These are phyloP conservation scores for Diloba caeruleocephala DNA, from an alignment of 2,888 invertebrate species.

Conservation along the genomic window DNA sequence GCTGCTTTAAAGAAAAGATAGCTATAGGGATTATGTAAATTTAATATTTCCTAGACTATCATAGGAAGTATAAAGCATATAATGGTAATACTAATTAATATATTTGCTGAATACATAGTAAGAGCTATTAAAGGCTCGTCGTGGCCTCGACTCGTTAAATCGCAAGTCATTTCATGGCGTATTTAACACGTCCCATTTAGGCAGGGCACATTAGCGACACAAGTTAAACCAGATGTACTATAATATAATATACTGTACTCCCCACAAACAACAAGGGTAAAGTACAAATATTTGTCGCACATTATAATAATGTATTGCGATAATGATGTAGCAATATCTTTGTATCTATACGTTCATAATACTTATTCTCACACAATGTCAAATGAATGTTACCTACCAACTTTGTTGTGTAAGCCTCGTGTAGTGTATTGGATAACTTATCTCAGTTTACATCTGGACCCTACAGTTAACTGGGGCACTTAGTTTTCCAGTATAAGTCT, in stretches of 20 bases:
- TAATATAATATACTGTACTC: slow-evolving; percentile 19
- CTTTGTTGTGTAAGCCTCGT: too few species aligned
- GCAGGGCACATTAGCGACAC: slow-evolving; percentile 12
- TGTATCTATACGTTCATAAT: background rate
- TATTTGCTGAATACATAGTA: slow-evolving; percentile 3
- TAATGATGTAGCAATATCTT: slow-evolving; percentile 36
- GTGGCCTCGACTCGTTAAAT: slow-evolving; percentile 13
- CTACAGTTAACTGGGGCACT: too few species aligned
- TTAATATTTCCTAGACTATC: too few species aligned
- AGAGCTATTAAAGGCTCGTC: background rate
- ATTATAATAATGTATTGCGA: slow-evolving; percentile 29
- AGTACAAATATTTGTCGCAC: slow-evolving; percentile 43
- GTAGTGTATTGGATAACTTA: too few species aligned
- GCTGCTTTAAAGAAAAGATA: too few species aligned
- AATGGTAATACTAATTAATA: too few species aligned
- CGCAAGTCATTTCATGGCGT: slow-evolving; percentile 45
- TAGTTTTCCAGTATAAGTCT: too few species aligned
- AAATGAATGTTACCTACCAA: too few species aligned
- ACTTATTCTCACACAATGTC: too few species aligned
- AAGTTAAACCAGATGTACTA: slow-evolving; percentile 7
- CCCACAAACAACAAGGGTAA: slow-evolving; percentile 34
- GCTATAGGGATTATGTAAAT: too few species aligned
- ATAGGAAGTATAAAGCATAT: too few species aligned
- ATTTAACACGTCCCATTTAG: slow-evolving; percentile 50
- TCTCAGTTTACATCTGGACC: too few species aligned